These are phyloP conservation scores for Ganaspis brasiliensis DNA, from an alignment of 2,888 invertebrate genomes.

Conservation along the genomic window DNA sequence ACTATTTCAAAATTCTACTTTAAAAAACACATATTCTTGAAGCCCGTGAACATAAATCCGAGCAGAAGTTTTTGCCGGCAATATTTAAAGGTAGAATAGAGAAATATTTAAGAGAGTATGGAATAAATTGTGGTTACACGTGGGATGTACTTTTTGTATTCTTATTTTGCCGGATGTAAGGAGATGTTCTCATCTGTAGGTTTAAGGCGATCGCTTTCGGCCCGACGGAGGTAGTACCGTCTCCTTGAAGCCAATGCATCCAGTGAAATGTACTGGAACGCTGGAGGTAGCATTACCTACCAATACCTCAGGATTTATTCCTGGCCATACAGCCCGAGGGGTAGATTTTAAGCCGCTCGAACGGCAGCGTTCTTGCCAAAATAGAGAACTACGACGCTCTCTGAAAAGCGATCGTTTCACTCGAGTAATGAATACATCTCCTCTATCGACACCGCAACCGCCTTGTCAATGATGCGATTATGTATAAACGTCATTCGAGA, in stretches of 20 bases:
- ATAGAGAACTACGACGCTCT: conserved; percentile 33
- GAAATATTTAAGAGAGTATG: conserved; percentile 12
- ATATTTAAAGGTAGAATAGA: background rate
- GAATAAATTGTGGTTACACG: conserved; percentile 18
- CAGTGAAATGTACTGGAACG: conserved; percentile 74
- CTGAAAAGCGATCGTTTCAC: conserved; percentile 26
- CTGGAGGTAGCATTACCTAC: conserved; percentile 70
- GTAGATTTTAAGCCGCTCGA: conserved; percentile 39
- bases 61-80: no score
- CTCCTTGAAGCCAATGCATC: conserved; percentile 68
- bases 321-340: conserved; percentile 60
- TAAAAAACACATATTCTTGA: background rate
- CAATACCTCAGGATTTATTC: conserved; percentile 73
- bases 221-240: conserved; percentile 56
- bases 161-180: conserved; percentile 50
- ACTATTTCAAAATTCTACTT: no score
- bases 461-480: conserved; percentile 36
- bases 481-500: conserved; percentile 29
- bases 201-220: conserved; percentile 66
- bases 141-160: background rate
- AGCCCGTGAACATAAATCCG: no score
- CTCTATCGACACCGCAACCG: conserved; percentile 22
- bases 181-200: conserved; percentile 61
- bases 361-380: conserved; percentile 35
- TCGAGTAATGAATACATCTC: conserved; percentile 32